phyloP scores from a whole-genome alignment of 2,113 vertebrate species.

The Hucho hucho region DNA sequence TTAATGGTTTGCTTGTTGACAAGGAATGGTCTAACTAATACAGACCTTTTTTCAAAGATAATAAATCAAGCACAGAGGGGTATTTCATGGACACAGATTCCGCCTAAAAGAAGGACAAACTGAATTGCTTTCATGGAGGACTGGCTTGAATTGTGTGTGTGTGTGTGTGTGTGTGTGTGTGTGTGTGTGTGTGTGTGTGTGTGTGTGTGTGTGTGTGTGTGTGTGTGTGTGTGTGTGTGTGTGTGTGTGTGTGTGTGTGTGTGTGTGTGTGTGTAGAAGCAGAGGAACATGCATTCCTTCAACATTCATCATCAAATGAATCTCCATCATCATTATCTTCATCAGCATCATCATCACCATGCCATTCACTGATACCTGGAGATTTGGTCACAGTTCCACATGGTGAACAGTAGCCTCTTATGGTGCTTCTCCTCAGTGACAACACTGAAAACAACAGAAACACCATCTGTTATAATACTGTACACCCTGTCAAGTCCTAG shows the following conservation, averaged over 20 bases:
- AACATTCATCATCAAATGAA: no score
- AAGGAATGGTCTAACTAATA: no score
- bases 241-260: neutral
- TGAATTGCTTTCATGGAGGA: no score
- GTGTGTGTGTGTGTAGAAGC: no score
- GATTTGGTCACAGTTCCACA: constrained; percentile 78
- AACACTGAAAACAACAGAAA: constrained; percentile 65
- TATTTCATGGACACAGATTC: no score
- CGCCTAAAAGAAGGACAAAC: no score
- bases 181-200: neutral
- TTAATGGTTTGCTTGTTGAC: neutral
- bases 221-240: no score
- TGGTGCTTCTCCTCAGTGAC: constrained; percentile 74
- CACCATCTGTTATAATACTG: neutral
- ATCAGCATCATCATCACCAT: neutral
- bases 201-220: neutral
- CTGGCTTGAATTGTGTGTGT: no score
- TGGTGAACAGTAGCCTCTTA: constrained; percentile 85
- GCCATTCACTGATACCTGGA: constrained; percentile 73
- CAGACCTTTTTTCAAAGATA: no score
- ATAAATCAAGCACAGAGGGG: no score
- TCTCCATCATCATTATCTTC: neutral
- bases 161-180: neutral
- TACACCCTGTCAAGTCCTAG: fast-evolving
- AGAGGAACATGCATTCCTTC: no score